Percentiles rank a stretch among this genome's conserved stretches.
phyloP scores from a whole-genome alignment of 2,113 vertebrate genomes.

The Chaenogobius annularis region DNA sequence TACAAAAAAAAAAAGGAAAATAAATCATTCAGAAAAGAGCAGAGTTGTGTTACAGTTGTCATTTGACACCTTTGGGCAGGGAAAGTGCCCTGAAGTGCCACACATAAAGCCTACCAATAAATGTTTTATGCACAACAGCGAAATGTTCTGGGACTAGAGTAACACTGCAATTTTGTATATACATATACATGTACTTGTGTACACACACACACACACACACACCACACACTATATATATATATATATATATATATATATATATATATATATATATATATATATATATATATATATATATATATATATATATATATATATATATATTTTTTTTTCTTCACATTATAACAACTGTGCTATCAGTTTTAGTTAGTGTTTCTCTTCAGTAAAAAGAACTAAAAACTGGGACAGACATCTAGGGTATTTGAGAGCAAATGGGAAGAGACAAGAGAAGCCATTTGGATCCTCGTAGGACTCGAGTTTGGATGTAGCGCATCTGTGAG shows the following conservation, averaged over 20 bases:
- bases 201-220: too few species aligned
- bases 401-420: slow-evolving; percentile 52
- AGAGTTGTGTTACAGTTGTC: background rate
- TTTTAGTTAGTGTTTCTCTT: background rate
- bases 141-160: background rate
- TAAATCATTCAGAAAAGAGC: background rate
- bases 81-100: background rate
- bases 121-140: background rate
- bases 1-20: too few species aligned
- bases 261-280: too few species aligned
- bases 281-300: too few species aligned
- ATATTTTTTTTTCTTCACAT: background rate
- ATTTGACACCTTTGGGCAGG: background rate
- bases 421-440: slow-evolving; percentile 84
- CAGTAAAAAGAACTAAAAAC: slow-evolving; percentile 8
- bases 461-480: slow-evolving; percentile 68
- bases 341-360: background rate
- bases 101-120: background rate
- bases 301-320: too few species aligned
- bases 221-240: too few species aligned
- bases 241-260: too few species aligned
- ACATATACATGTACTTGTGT: too few species aligned
- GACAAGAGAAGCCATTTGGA: slow-evolving; percentile 86
- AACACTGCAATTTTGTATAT: background rate
- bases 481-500: background rate